Evolutionary conservation across 2,888 invertebrate genomes (phyloP), one percentile per base, ranked within the genome.

Genomic region (Liopterus haemorrhoidalis): DNA sequence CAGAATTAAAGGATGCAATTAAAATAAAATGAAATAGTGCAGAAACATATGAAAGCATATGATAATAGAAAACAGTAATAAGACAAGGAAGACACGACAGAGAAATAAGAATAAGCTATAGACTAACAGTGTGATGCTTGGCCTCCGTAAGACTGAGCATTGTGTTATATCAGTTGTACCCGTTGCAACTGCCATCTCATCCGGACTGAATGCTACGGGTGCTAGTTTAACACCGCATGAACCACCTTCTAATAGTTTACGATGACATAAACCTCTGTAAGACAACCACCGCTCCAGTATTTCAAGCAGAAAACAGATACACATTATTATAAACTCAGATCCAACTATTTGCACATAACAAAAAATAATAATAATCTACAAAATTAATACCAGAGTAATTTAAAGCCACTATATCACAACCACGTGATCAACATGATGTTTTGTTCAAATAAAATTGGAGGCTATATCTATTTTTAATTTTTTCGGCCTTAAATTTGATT

Each of bases 121-220:
- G 64, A 74, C 74, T 72, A 72, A 74, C 73, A 71, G 70, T 66
- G 72, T 71, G 64, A 72, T 67, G 70, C 73, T 73, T 68, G 73
- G 71, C 60, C 73, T 70, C 55, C 71, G 70, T 59, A 69, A 55
- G 51, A 56, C 64, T 61, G 63, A 28, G 42, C 31, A 21, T 33
- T 37, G 36, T 46, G 49, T 49, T 48, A 39, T 49, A 47, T 20
- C 22, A 53, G 62, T 60, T 56, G 57, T 56, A 54, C 63, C 58
- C 44, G 61, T 57, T 32, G 56, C 35, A 54, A 67, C 64, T 60
- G 70, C 70, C 53, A 72, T 72, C 54, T 72, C 72, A 59, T 71
- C 71, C 53, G 74, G 73, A 61, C 74, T 74, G 63, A 68, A 73
- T 54, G 72, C 71, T 58, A 74, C 68, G 50, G 74, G 71, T 54